Conservation (phyloP, 2,113 vertebrate species). For the Misgurnus mizolepis region DNA sequence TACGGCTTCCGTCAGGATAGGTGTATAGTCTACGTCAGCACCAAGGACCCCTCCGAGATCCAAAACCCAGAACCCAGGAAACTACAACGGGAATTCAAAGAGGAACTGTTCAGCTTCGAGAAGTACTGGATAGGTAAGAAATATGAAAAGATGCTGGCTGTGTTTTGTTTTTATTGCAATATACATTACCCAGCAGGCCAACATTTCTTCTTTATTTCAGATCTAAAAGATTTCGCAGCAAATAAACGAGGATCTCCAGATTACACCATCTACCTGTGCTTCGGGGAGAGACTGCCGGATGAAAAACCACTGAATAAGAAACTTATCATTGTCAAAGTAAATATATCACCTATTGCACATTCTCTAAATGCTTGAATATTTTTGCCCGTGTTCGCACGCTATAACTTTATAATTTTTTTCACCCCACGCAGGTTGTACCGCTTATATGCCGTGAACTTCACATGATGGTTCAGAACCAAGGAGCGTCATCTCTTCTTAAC, state of each 20-base stretch:
- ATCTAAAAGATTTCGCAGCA: conserved; percentile 70
- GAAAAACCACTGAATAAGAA: conserved; percentile 81
- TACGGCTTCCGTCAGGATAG: conserved; percentile 81
- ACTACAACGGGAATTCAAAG: conserved; percentile 70
- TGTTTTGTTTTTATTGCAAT: background rate
- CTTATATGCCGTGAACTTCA: conserved; percentile 74
- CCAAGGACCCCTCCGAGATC: conserved; percentile 73
- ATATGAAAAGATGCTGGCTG: background rate
- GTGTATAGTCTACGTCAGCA: conserved; percentile 85
- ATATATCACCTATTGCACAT: background rate
- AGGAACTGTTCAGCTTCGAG: conserved; percentile 80
- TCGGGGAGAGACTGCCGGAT: conserved; percentile 85
- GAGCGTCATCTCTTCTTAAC: conserved; percentile 85
- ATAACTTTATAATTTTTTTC: too few relatives aligned
- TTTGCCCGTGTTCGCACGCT: too few relatives aligned
- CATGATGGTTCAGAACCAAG: conserved; percentile 75
- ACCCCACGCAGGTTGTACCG: conserved; percentile 80
- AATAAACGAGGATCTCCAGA: conserved; percentile 77
- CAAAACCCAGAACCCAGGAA: conserved; percentile 54
- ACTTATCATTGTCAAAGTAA: conserved; percentile 90
- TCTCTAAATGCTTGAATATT: background rate
- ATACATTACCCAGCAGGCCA: too few relatives aligned
- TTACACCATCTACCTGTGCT: conserved; percentile 91
- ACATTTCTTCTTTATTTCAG: conserved; percentile 58
- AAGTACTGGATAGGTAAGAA: conserved; percentile 78